Conservation (phyloP, 2,113 vertebrate species). For the Chlorodrepanis virens region DNA sequence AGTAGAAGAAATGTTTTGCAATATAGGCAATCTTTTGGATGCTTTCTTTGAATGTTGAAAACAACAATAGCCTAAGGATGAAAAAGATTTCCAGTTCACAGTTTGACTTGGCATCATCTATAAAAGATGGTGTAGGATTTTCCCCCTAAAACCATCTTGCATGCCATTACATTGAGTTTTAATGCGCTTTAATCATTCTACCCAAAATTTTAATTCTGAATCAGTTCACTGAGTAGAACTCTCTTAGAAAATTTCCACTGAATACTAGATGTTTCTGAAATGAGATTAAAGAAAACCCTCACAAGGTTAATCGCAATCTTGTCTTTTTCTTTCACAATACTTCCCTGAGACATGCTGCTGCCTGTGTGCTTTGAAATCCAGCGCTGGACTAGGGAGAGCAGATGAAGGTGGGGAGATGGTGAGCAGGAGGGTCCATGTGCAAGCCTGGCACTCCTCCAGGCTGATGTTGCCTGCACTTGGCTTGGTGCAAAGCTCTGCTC, state of each 20-base stretch:
- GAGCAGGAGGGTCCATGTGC: not conserved
- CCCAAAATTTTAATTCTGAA: not conserved
- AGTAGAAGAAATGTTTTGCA: not conserved
- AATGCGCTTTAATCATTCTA: not conserved
- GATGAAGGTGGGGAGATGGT: not conserved
- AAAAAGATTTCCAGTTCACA: not conserved
- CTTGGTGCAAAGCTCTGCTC: not conserved
- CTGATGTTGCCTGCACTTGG: not conserved
- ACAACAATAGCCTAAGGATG: not conserved
- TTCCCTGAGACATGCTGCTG: not conserved
- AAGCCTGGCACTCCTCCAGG: not conserved
- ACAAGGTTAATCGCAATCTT: not conserved
- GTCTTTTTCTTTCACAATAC: not conserved
- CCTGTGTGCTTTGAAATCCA: not conserved
- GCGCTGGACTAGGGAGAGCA: not conserved
- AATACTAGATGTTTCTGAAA: not conserved
- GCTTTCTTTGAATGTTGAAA: not conserved
- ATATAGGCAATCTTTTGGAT: not conserved
- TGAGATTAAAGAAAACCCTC: not conserved
- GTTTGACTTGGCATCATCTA: not conserved
- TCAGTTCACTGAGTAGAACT: not conserved
- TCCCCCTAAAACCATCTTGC: not conserved
- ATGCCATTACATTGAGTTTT: not conserved
- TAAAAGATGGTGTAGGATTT: not conserved
- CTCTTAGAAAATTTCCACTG: not conserved